Conservation (phyloP, 2,113 vertebrate species). For the Caracal caracal region DNA sequence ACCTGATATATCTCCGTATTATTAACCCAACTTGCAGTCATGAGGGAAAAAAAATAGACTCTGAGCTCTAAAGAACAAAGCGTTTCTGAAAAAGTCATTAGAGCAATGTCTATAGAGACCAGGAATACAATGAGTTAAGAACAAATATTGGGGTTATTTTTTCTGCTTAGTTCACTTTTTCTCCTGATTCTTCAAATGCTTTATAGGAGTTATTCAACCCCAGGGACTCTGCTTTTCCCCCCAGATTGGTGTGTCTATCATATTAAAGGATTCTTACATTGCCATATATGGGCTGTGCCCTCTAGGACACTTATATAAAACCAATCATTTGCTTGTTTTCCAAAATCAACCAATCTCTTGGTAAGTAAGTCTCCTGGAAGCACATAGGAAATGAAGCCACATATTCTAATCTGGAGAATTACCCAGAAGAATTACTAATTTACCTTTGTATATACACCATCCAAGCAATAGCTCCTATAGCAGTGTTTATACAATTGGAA, state of each 20-base stretch:
- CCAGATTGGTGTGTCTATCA: not conserved
- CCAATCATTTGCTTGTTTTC: not conserved
- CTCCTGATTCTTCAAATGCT: not conserved
- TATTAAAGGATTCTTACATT: not conserved
- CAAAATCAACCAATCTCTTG: not conserved
- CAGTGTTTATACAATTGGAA: not conserved
- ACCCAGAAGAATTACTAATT: not conserved
- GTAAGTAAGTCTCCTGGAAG: not conserved
- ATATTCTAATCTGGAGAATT: not conserved
- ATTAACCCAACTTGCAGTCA: not conserved
- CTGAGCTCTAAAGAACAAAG: not conserved
- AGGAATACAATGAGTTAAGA: not conserved
- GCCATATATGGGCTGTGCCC: not conserved
- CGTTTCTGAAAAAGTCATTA: conserved; percentile 23
- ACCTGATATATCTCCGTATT: not conserved
- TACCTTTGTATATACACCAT: not conserved
- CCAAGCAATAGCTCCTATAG: not conserved
- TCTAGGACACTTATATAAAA: not conserved
- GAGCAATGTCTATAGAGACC: not conserved
- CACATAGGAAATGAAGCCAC: not conserved
- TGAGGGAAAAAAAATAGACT: not conserved
- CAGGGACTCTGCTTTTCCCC: not conserved
- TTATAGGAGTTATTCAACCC: not conserved
- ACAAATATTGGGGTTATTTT: not conserved
- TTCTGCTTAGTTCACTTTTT: not conserved